Base-by-base conservation (phyloP, 2,888 invertebrate genomes). In the Metallyticus violacea region DNA sequence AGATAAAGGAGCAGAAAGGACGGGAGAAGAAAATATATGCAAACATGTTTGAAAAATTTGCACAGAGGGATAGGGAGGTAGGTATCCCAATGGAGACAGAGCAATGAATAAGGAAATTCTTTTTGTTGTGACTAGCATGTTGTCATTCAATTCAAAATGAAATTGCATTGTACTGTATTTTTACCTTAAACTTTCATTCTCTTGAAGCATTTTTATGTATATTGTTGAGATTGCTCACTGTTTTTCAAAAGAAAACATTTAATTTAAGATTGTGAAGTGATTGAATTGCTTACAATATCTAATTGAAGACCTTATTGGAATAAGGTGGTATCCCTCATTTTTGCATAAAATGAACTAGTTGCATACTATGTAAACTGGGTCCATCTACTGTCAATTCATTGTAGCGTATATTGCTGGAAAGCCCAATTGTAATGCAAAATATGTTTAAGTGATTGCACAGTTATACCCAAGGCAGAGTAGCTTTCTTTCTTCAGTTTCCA, bases 31-130 rank as follows among this genome's bases (percentile, higher is more conserved):
- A 96, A 91, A 93, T 97, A 76, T 99, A 98, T 92, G 96, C 96
- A 22, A 98, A 97, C 92, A 98, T 99, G 97, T 99, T 99, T 92
- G 96, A 97, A 89, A 98, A 97, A 92, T 96, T 98, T 92, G 97
- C 97, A 5, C 94, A 95, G 89, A 94, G 94, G 91, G 97, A 97
- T 92, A 94, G 94, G 91, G 94, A 96, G 95, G 96, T 96, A 93
- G 93, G 91, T 90, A 85, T 25, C 22, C 27, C 79, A 80, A 81
- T 22, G 28, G 25, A 77, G 25, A 28, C 28, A 29, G 27, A 62
- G 22, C 40, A 62, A 2, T 62, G 40, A 62, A 62, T 3, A 62
- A 4, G 15, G 4, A 9, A 62, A 15, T 62, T 62, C 15, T 62
- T 15, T 62, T 62, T 62, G 15, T 62, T 62, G 15, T 1, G 1